phyloP scores from a whole-genome alignment of 2,888 invertebrate species.

The Merodon equestris region DNA sequence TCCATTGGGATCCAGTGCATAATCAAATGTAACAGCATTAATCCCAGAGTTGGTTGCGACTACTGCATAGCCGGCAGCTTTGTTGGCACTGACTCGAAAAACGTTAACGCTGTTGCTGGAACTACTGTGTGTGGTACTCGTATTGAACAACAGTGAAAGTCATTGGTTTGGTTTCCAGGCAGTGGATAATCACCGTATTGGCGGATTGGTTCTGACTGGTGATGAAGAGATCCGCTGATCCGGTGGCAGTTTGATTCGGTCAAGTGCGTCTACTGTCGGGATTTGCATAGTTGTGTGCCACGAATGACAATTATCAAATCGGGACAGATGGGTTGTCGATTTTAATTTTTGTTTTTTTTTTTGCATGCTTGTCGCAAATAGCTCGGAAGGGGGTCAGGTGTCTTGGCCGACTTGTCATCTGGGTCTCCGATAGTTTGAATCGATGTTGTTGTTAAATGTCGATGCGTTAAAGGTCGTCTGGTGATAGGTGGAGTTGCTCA shows the following conservation, averaged over 20 bases:
- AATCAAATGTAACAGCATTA: conserved; percentile 17
- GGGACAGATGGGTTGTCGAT: too few relatives aligned
- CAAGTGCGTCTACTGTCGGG: conserved; percentile 6
- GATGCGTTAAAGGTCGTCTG: conserved; percentile 41
- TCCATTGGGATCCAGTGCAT: conserved; percentile 11
- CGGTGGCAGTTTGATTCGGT: conserved; percentile 12
- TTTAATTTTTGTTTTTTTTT: conserved; percentile 5
- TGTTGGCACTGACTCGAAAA: not conserved
- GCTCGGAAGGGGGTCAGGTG: conserved; percentile 13
- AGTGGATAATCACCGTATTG: not conserved
- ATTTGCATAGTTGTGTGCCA: conserved; percentile 11
- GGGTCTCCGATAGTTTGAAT: conserved; percentile 8
- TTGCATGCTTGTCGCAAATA: not conserved
- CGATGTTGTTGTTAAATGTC: conserved; percentile 21
- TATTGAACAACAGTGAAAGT: too few relatives aligned
- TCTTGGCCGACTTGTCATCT: conserved; percentile 28
- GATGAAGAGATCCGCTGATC: not conserved
- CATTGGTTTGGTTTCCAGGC: too few relatives aligned
- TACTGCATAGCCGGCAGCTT: not conserved
- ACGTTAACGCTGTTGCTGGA: too few relatives aligned
- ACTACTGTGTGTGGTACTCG: too few relatives aligned
- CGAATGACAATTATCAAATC: too few relatives aligned
- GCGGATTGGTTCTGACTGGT: not conserved
- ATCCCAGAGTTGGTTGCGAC: conserved; percentile 3
- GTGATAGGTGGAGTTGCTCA: conserved; percentile 43